These are phyloP conservation scores for Zeuzera pyrina DNA, from an alignment of 2,888 invertebrate species.

Conservation along the genomic window DNA sequence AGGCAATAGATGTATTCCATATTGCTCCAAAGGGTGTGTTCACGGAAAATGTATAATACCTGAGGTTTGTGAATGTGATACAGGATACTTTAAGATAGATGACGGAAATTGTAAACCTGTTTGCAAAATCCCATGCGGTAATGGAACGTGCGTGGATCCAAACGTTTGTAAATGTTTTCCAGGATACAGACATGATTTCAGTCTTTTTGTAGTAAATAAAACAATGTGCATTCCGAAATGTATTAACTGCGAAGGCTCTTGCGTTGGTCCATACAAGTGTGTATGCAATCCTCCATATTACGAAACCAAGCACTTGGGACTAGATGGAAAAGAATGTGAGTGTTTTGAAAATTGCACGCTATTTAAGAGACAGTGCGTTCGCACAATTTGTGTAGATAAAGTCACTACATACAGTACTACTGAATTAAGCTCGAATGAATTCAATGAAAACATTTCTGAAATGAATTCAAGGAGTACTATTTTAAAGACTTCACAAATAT, in stretches of 20 bases:
- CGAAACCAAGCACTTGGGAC: conserved; percentile 7
- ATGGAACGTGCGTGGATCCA: conserved; percentile 57
- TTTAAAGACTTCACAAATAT: too few species aligned
- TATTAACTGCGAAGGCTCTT: conserved; percentile 17
- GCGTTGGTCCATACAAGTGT: conserved; percentile 30
- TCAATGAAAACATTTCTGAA: too few species aligned
- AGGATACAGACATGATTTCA: conserved; percentile 19
- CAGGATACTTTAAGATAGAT: conserved; percentile 15
- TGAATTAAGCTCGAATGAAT: too few species aligned
- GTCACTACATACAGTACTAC: too few species aligned
- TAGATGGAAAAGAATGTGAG: conserved; percentile 10
- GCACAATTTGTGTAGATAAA: neutral
- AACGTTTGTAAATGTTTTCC: conserved; percentile 48
- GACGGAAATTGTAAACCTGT: conserved; percentile 37
- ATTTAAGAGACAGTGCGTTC: neutral
- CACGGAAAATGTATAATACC: conserved; percentile 24
- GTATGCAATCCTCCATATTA: conserved; percentile 35
- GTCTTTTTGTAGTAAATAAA: conserved; percentile 3
- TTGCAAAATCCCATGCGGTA: conserved; percentile 44
- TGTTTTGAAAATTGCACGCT: conserved; percentile 4
- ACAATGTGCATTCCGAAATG: conserved; percentile 17
- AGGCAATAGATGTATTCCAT: conserved; percentile 22
- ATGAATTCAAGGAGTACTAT: too few species aligned
- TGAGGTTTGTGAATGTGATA: conserved; percentile 22
- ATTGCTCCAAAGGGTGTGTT: conserved; percentile 25